A percentile compares a stretch with the other conserved stretches of the same genome.
phyloP scores from a whole-genome alignment of 2,797 vertebrate genomes.

The Muraenolepis orangiensis region DNA sequence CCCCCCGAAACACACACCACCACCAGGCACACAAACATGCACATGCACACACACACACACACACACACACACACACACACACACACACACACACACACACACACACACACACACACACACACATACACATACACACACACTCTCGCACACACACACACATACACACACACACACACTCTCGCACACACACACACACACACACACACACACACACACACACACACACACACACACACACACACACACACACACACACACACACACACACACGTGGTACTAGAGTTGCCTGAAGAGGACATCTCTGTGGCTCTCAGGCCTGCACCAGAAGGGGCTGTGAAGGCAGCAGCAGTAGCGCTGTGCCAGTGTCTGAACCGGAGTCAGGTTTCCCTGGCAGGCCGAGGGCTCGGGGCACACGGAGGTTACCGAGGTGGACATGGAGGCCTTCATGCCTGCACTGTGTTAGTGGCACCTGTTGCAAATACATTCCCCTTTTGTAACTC shows the following conservation, averaged over 20 bases:
- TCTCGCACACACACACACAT: no score
- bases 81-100: background rate
- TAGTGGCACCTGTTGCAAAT: constrained; percentile 77
- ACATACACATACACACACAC: no score
- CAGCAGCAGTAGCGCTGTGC: constrained; percentile 52
- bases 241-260: constrained; percentile 6
- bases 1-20: no score
- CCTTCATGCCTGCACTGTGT: constrained; percentile 66
- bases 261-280: constrained; percentile 7
- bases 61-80: no score
- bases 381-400: constrained; percentile 68
- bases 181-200: background rate
- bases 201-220: background rate
- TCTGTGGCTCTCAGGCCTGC: constrained; percentile 35
- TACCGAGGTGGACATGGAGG: constrained; percentile 67
- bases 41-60: background rate
- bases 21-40: background rate
- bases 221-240: constrained; percentile 19
- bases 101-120: background rate
- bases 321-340: constrained; percentile 39
- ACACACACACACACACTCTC: background rate
- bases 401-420: constrained; percentile 69
- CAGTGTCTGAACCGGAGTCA: constrained; percentile 69
- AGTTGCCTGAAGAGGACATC: constrained; percentile 32
- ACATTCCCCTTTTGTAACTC: constrained; percentile 74